Evolutionary conservation across 1,140 invertebrate genomes (phyloP).

Genomic region (Pygmarrhopalites habei): DNA sequence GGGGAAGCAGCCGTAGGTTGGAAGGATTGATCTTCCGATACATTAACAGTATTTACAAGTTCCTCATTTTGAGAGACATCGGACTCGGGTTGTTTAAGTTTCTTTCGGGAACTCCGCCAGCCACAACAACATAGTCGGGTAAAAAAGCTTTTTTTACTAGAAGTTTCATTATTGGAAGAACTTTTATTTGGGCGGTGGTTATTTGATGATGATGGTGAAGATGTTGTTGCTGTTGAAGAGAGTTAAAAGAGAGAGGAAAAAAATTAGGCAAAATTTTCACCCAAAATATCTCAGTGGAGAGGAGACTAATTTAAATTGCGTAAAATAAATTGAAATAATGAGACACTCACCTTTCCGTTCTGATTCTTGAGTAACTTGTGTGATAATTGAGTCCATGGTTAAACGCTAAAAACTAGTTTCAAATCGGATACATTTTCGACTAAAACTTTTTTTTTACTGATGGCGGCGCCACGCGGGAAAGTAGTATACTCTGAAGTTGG

Average conservation of each 20-base stretch:
- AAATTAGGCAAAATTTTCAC: background rate
- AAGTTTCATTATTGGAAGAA: constrained; percentile 3
- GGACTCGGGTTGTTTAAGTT: background rate
- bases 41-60: constrained; percentile 1
- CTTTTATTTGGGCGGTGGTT: constrained; percentile 8
- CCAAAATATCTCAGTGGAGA: background rate
- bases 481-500: no score
- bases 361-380: constrained; percentile 10
- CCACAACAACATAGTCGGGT: constrained; percentile 12
- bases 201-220: background rate
- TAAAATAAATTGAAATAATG: no score
- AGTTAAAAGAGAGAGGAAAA: background rate
- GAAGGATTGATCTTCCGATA: constrained; percentile 1
- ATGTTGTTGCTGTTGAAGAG: background rate
- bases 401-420: no score
- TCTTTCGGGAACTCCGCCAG: background rate
- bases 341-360: constrained; percentile 3
- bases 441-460: no score
- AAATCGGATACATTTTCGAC: no score
- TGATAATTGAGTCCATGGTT: constrained; percentile 16
- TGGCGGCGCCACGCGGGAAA: no score
- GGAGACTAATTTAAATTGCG: background rate
- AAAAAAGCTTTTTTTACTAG: constrained; percentile 7
- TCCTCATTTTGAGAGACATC: constrained; percentile 5
- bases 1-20: background rate